A percentile compares a stretch with the other conserved stretches of the same genome.
Conservation (phyloP, 2,888 invertebrate species). For the Cenopis cana region DNA sequence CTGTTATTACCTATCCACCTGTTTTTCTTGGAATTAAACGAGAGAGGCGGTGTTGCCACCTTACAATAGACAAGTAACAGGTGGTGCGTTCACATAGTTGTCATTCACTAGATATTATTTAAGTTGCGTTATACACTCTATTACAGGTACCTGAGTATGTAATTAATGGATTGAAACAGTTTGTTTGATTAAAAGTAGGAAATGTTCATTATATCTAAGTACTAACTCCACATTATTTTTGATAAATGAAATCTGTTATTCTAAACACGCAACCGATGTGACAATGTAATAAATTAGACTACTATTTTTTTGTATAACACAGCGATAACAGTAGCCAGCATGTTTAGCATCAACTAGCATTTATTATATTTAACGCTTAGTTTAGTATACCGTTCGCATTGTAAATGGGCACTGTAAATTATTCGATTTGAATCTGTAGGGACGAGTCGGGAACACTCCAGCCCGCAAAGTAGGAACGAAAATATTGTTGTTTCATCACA, state of each 20-base stretch:
- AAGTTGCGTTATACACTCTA: too few species aligned
- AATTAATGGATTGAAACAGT: not conserved
- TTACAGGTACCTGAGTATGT: too few species aligned
- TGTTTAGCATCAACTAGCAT: not conserved
- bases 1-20: not conserved
- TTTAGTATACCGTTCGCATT: not conserved
- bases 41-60: too few species aligned
- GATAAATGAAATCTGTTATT: too few species aligned
- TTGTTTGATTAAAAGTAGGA: not conserved
- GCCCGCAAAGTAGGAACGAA: constrained; percentile 5
- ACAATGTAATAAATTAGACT: not conserved
- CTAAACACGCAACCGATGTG: not conserved
- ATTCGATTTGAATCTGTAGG: not conserved
- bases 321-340: not conserved
- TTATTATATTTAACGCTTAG: not conserved
- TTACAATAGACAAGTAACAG: too few species aligned
- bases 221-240: too few species aligned
- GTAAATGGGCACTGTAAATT: not conserved
- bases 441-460: constrained; percentile 4
- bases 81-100: too few species aligned
- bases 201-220: too few species aligned
- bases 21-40: not conserved
- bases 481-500: constrained; percentile 36
- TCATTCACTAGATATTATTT: too few species aligned
- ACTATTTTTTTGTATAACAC: not conserved